Evolutionary conservation across 2,888 invertebrate genomes (phyloP), one percentile per base, ranked within the genome.

Genomic region (Lasioglossum calceatum): DNA sequence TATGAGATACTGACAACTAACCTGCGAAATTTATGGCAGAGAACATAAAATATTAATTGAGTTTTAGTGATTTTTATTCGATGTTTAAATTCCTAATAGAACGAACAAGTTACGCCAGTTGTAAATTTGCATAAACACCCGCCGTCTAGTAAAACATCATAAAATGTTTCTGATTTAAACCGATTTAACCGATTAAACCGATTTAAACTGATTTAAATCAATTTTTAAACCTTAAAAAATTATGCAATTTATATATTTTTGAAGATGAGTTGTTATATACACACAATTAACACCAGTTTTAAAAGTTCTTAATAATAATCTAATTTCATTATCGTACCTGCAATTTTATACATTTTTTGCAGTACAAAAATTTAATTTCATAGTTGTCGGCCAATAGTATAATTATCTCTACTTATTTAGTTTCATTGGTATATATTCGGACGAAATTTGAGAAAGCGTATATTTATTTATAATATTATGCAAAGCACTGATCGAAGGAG

Each of bases 401-500:
- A 82, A 84, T 23, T 12, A 32, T 50, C 3, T 23, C 19, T 32
- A 8, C 8, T 32, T 16, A 1, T 64, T 64, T 36, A 16, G 19
- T 32, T 16, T 0, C 3, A 7, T 3, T 32, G 64, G 8, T 7
- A 8, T 7, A 8, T 36, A 8, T 19, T 19, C 19, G 32, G 5
- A 64, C 14, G 64, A 71, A 72, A 84, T 72, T 72, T 54, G 61
- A 8, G 61, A 70, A 71, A 61, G 0, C 27, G 36, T 47, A 27
- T 7, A 19, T 32, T 64, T 32, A 32, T 64, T 64, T 64, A 64
- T 32, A 61, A 61, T 61, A 14, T 64, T 32, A 32, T 5, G 47
- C 19, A 23, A 73, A 47, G 32, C 2, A 39, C 50, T 27, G 16
- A 36, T 32, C 50, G 19, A 47, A 32, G 16, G 32, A n/a, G 42